Evolutionary conservation across 2,797 vertebrate species (phyloP).

Genomic region (Coccyzus lansbergi): DNA sequence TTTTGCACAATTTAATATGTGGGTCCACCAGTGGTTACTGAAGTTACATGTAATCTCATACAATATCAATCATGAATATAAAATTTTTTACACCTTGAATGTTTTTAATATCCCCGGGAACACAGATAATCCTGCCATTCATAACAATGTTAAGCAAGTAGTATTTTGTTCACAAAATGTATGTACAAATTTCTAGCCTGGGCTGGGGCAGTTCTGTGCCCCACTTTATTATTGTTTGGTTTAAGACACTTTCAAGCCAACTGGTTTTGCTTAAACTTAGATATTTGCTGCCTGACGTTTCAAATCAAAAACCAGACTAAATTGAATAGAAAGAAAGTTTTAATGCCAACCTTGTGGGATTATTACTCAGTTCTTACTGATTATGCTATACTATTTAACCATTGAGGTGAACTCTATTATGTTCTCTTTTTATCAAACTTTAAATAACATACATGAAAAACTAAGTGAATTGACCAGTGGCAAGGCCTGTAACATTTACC

Average conservation of each 20-base stretch:
- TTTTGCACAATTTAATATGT: conserved; percentile 41
- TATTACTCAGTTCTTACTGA: conserved; percentile 61
- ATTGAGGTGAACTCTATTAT: conserved; percentile 14
- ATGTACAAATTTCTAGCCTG: conserved; percentile 53
- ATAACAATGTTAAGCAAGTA: conserved; percentile 40
- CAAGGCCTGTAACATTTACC: conserved; percentile 25
- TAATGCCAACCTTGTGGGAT: conserved; percentile 83
- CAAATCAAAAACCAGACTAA: conserved; percentile 71
- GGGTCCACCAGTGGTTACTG: conserved; percentile 11
- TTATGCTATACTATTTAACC: conserved; percentile 7
- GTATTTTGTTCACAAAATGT: conserved; percentile 11
- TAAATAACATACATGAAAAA: neutral
- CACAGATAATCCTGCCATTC: conserved; percentile 55
- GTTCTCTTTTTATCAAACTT: conserved; percentile 12
- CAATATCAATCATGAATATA: neutral
- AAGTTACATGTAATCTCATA: conserved; percentile 34
- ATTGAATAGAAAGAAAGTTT: conserved; percentile 83
- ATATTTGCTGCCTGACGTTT: conserved; percentile 82
- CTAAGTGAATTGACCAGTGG: conserved; percentile 45
- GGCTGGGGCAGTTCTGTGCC: conserved; percentile 69
- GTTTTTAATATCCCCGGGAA: conserved; percentile 37
- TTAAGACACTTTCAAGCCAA: conserved; percentile 58
- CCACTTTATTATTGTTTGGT: conserved; percentile 56
- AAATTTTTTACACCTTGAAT: conserved; percentile 25
- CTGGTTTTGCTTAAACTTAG: conserved; percentile 63